Evolutionary conservation across 2,113 vertebrate genomes (phyloP).

Genomic region (Hymenochirus boettgeri): DNA sequence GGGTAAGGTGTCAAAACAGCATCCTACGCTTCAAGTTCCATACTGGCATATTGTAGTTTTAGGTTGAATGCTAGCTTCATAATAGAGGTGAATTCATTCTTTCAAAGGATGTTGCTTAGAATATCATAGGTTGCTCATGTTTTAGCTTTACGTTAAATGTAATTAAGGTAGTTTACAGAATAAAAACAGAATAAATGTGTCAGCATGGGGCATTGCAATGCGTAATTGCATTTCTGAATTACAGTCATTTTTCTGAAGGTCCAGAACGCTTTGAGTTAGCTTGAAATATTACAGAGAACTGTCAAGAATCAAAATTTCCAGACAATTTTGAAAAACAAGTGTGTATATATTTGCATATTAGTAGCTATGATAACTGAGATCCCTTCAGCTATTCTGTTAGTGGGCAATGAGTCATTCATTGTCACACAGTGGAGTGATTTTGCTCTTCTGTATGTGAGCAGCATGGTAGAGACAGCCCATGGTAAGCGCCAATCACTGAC

Average conservation of each 20-base stretch:
- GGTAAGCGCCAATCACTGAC: slow-evolving; percentile 14
- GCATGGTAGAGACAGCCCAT: slow-evolving; percentile 27
- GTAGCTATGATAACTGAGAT: neutral
- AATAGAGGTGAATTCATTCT: no score
- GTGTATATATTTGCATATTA: slow-evolving; percentile 31
- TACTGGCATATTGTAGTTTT: no score
- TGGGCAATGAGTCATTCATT: slow-evolving; percentile 42
- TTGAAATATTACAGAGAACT: slow-evolving; percentile 14
- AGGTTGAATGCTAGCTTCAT: no score
- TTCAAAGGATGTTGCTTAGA: no score
- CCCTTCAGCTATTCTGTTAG: neutral
- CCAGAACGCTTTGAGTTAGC: neutral
- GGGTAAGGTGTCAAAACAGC: no score
- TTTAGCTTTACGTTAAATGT: no score
- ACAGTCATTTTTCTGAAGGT: neutral
- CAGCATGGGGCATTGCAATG: no score
- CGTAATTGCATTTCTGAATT: neutral
- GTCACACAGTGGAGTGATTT: slow-evolving; percentile 8
- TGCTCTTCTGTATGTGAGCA: slow-evolving; percentile 31
- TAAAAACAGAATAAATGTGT: no score
- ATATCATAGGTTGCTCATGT: no score
- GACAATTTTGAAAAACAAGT: slow-evolving; percentile 15
- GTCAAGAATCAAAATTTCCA: neutral
- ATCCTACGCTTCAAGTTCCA: no score
- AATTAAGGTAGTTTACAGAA: no score